Base-by-base conservation (phyloP, 2,113 vertebrate species). In the Seriola dumerili region DNA sequence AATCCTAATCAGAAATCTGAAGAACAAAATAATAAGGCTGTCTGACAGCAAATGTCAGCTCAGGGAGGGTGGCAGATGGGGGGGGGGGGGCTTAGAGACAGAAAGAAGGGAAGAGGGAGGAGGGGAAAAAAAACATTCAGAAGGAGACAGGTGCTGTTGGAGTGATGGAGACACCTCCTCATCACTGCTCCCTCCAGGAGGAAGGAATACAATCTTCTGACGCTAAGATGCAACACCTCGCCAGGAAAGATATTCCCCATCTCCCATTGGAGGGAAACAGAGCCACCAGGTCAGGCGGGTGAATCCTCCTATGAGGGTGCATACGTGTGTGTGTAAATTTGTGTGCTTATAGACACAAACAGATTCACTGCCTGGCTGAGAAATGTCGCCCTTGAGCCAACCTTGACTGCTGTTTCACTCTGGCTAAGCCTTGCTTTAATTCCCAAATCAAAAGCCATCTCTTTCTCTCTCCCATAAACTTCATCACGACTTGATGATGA, bases 21-120 rank as follows among this genome's bases (percentile, higher is more conserved):
- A 90, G 91, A 93, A 94, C 88, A 91, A 84, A 91, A 94, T 95
- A 94, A 95, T 95, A 92, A 94, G 93, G 89, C 90, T 87, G 82
- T 68, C 85, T 92, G 91, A 92, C 92, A 93, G 91, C 69, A 95
- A 94, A 95, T 94, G 94, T 95, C 94, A 94, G 80, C 66, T 62
- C 64, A 80, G 88, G 74, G 81, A 91, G 86, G 85, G 77, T 68
- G 86, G 78, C 87, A 87, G 85, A 85, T 69, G 74, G 82, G 85
- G 76, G 0, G 63, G 40, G 40, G 40, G 40, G 9, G 5, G 9
- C n/a, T 46, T 36, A 72, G 36, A 77, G 14, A 70, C 8, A 25
- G 12, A 38, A 52, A 67, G 66, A 67, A 25, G 50, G 6, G 11
- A 55, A 42, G 11, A 64, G 64, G 66, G 12, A 71, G 17, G 72